Evolutionary conservation across 1,140 invertebrate species (phyloP).

Genomic region (Homalodisca vitripennis): DNA sequence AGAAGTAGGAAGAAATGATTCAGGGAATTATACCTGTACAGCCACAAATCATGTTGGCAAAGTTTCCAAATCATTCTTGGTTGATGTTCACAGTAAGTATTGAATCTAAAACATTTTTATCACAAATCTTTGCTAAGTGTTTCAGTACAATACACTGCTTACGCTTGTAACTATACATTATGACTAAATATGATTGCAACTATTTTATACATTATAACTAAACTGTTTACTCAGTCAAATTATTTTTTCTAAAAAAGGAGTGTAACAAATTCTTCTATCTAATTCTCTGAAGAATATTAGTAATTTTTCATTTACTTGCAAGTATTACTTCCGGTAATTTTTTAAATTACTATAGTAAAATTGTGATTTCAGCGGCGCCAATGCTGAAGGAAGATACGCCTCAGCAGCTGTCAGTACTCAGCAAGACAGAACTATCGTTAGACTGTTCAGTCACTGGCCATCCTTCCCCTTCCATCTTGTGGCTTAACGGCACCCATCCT

Average conservation of each 20-base stretch:
- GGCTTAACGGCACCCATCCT: not conserved
- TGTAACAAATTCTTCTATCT: no score
- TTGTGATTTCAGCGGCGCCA: not conserved
- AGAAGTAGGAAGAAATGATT: slow-evolving; percentile 14
- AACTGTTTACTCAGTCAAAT: no score
- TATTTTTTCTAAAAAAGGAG: no score
- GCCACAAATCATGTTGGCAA: slow-evolving; percentile 35
- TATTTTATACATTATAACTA: no score
- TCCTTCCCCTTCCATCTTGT: slow-evolving; percentile 7
- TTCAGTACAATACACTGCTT: no score
- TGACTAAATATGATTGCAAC: no score
- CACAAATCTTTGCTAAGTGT: no score
- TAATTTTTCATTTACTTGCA: no score
- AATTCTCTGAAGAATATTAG: no score
- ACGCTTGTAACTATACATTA: no score
- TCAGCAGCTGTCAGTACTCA: not conserved
- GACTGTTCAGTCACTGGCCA: slow-evolving; percentile 17
- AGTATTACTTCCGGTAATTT: no score
- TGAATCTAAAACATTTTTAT: no score
- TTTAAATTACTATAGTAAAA: not conserved
- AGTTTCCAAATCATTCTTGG: slow-evolving; percentile 28
- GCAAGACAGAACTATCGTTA: not conserved
- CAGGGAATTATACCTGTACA: slow-evolving; percentile 39
- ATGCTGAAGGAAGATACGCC: not conserved
- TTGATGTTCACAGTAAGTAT: slow-evolving; percentile 26